Conservation (phyloP, 2,113 vertebrate genomes). For the Eubucco bourcierii region DNA sequence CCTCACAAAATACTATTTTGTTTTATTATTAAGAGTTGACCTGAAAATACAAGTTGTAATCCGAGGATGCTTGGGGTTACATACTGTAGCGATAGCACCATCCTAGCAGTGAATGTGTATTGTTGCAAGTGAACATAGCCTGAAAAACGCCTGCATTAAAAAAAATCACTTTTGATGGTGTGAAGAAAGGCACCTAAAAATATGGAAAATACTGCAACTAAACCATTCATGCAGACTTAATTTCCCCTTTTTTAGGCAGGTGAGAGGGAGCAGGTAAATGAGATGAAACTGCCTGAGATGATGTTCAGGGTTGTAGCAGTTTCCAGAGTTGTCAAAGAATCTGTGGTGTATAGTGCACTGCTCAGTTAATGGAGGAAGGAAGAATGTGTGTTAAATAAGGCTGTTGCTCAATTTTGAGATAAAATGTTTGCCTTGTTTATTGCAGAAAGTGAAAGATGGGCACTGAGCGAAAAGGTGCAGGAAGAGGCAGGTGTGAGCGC, state of each 20-base stretch:
- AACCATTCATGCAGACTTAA: neutral
- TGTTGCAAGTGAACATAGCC: neutral
- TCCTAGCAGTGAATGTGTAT: neutral
- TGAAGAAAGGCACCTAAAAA: neutral
- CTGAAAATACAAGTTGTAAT: neutral
- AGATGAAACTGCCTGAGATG: neutral
- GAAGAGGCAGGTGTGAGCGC: neutral
- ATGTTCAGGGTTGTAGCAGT: neutral
- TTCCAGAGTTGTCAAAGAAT: neutral
- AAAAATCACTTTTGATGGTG: neutral
- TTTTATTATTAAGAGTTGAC: neutral
- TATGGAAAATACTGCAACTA: neutral
- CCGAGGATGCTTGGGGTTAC: neutral
- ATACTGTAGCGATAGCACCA: neutral
- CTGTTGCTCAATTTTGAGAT: neutral
- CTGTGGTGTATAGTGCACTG: neutral
- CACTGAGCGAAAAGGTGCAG: neutral
- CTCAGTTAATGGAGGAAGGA: neutral
- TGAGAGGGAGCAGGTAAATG: neutral
- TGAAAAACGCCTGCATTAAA: accelerated
- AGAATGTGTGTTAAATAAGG: neutral
- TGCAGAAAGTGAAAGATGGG: neutral
- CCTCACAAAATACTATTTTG: neutral
- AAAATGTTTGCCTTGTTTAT: neutral
- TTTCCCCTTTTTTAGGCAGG: neutral